Conservation (phyloP, 2,113 vertebrate genomes). For the Pithys albifrons region DNA sequence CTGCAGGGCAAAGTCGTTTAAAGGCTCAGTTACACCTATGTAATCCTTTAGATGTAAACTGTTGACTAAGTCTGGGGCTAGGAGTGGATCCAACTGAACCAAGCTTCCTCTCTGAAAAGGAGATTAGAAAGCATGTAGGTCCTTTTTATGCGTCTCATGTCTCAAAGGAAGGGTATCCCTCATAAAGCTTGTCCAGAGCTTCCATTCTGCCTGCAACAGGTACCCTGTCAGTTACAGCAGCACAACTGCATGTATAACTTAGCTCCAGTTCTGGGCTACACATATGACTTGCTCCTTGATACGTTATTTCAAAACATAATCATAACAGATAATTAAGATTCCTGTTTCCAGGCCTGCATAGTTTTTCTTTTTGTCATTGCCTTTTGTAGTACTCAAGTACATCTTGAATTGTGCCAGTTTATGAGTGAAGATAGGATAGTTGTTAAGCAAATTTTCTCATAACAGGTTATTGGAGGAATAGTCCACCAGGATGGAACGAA, state of each 20-base stretch:
- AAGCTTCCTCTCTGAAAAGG: no score
- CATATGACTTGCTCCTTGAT: not conserved
- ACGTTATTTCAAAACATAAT: not conserved
- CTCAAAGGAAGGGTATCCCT: not conserved
- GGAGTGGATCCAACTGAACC: not conserved
- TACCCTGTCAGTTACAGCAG: not conserved
- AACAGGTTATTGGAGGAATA: not conserved
- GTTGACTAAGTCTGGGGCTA: not conserved
- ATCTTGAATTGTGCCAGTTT: not conserved
- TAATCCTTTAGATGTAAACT: not conserved
- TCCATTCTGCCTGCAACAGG: fast-evolving
- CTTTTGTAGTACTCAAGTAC: not conserved
- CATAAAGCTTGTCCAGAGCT: not conserved
- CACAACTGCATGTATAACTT: not conserved
- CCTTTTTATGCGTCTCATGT: not conserved
- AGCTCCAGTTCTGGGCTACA: not conserved
- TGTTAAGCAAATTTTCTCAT: not conserved
- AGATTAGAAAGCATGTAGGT: not conserved
- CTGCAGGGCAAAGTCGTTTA: not conserved
- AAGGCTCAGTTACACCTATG: not conserved
- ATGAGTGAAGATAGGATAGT: not conserved
- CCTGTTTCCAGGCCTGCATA: not conserved
- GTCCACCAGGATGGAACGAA: not conserved
- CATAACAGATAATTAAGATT: not conserved
- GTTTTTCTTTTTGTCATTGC: not conserved